Conservation (phyloP, 2,888 invertebrate genomes). For the Steinernema carpocapsae region DNA sequence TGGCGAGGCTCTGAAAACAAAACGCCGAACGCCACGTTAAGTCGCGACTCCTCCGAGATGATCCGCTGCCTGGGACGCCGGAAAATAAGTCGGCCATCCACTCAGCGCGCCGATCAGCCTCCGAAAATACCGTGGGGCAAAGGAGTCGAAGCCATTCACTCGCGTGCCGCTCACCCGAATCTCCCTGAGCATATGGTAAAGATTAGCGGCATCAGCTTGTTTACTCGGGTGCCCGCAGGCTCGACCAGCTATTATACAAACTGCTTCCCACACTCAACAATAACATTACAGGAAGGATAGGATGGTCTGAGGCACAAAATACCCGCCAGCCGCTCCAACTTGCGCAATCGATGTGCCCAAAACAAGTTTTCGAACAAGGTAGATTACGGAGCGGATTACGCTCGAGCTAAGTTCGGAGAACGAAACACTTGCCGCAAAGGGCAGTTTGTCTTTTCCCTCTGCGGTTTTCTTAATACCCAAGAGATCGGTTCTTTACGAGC, state of each 20-base stretch:
- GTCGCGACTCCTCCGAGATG: background rate
- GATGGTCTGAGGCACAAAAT: background rate
- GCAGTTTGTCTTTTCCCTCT: no score
- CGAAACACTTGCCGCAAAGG: background rate
- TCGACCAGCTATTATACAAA: background rate
- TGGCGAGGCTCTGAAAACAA: background rate
- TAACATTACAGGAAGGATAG: conserved; percentile 10
- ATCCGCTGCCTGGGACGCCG: background rate
- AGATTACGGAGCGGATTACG: conserved; percentile 26
- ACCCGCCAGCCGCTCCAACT: conserved; percentile 20
- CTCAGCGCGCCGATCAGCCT: background rate
- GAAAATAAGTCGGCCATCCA: background rate
- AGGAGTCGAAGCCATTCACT: background rate
- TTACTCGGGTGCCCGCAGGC: conserved; percentile 24
- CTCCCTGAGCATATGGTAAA: conserved; percentile 1
- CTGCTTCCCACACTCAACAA: background rate
- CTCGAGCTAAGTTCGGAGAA: conserved; percentile 15
- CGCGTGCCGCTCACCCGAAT: conserved; percentile 8
- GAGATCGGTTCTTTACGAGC: no score
- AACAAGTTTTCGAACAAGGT: conserved; percentile 3
- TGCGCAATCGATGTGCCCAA: conserved; percentile 29
- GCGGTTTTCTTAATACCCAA: no score
- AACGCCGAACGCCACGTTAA: conserved; percentile 5
- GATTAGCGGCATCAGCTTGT: conserved; percentile 8
- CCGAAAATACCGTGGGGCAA: background rate